A percentile compares a stretch with the other conserved stretches of the same genome.
Conservation (phyloP, 2,113 vertebrate genomes). For the Jaculus jaculus region DNA sequence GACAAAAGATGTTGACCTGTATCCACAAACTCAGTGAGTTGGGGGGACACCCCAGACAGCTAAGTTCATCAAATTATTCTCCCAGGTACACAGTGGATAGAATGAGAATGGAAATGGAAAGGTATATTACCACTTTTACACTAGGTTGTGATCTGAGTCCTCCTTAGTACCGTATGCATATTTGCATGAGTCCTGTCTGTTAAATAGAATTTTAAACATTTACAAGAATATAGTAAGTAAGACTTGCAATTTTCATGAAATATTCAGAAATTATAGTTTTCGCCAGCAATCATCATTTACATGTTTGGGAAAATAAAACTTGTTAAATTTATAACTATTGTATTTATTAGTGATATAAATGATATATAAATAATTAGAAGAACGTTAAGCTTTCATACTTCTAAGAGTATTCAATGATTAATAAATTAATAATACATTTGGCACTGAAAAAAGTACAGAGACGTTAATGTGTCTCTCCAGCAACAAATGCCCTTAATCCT, state of each 20-base stretch:
- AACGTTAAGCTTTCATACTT: constrained; percentile 27
- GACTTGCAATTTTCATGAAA: constrained; percentile 57
- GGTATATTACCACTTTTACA: background rate
- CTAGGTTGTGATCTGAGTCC: background rate
- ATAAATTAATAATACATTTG: constrained; percentile 34
- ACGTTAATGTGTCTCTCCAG: background rate
- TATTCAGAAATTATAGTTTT: constrained; percentile 56
- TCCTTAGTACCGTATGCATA: background rate
- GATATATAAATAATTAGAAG: constrained; percentile 20
- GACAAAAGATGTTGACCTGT: background rate
- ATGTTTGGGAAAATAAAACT: constrained; percentile 57
- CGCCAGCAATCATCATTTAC: constrained; percentile 47
- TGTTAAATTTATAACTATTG: constrained; percentile 43
- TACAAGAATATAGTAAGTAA: constrained; percentile 29
- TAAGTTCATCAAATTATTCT: background rate
- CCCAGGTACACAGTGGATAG: background rate
- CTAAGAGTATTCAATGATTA: constrained; percentile 40
- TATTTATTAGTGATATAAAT: constrained; percentile 15
- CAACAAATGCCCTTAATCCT: background rate
- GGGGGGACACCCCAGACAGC: background rate
- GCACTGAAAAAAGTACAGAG: background rate
- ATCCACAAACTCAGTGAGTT: background rate
- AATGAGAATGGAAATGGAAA: background rate
- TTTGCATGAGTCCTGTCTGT: background rate
- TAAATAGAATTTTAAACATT: constrained; percentile 62